Percentiles rank a stretch among this genome's conserved stretches.
Conservation (phyloP, 2,113 vertebrate species). For the Herpailurus yagouaroundi region DNA sequence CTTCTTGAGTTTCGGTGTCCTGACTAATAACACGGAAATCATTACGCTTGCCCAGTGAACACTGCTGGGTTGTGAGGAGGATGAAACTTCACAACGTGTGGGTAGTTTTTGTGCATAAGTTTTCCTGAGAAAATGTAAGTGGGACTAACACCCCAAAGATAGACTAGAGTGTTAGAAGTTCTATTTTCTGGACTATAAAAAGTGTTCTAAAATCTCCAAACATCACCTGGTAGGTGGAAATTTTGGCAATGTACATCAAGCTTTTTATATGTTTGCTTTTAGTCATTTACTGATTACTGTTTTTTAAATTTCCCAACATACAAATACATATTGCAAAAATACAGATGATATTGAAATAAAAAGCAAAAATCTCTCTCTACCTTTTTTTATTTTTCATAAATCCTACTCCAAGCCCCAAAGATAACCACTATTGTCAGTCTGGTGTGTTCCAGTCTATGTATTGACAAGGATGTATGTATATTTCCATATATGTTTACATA, state of each 20-base stretch:
- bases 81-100: neutral
- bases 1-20: neutral
- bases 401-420: neutral
- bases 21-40: neutral
- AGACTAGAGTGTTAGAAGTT: neutral
- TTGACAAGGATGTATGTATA: neutral
- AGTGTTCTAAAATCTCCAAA: neutral
- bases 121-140: neutral
- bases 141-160: neutral
- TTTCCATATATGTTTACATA: neutral
- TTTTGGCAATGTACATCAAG: neutral
- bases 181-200: neutral
- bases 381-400: neutral
- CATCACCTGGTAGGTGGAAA: neutral
- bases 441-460: neutral
- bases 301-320: neutral
- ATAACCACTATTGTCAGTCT: neutral
- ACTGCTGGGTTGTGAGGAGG: neutral
- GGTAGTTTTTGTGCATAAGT: neutral
- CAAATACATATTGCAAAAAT: neutral
- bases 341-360: neutral
- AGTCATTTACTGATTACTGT: neutral
- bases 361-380: neutral
- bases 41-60: neutral
- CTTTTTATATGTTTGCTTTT: neutral